Conservation (phyloP, 2,888 invertebrate species). For the Gibbula magus region DNA sequence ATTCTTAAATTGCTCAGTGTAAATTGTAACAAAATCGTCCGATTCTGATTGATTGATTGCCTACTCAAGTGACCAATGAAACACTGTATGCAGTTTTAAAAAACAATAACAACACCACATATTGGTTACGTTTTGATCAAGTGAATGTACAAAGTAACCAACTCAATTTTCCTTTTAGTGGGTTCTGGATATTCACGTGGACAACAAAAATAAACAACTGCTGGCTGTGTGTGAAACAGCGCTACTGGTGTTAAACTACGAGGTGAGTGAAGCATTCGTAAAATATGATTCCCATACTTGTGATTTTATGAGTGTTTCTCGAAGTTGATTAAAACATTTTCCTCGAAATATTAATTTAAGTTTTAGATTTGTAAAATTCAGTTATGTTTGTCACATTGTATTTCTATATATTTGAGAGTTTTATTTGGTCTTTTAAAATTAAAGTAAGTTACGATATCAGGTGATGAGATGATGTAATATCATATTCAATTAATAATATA, state of each 20-base stretch:
- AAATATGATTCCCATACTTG: background rate
- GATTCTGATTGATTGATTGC: too few relatives aligned
- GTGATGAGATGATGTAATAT: background rate
- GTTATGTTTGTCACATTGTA: too few relatives aligned
- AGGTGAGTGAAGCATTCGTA: constrained; percentile 41
- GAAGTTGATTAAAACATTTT: background rate
- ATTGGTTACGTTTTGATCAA: too few relatives aligned
- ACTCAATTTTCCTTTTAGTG: constrained; percentile 44
- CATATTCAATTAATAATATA: background rate
- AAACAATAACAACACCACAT: too few relatives aligned
- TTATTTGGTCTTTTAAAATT: background rate
- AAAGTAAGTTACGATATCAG: background rate
- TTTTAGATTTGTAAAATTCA: too few relatives aligned
- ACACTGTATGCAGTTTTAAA: too few relatives aligned
- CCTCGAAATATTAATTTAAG: too few relatives aligned
- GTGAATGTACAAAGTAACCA: too few relatives aligned
- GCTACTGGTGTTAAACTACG: constrained; percentile 54
- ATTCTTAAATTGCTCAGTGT: too few relatives aligned
- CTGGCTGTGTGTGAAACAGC: constrained; percentile 56
- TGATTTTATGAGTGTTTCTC: background rate
- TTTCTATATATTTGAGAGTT: too few relatives aligned
- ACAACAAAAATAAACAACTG: constrained; percentile 50
- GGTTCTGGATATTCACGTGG: constrained; percentile 57
- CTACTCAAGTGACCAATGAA: too few relatives aligned
- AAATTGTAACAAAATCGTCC: too few relatives aligned